These are phyloP conservation scores for Quiscalus mexicanus DNA, from an alignment of 2,113 vertebrate species.

Conservation along the genomic window DNA sequence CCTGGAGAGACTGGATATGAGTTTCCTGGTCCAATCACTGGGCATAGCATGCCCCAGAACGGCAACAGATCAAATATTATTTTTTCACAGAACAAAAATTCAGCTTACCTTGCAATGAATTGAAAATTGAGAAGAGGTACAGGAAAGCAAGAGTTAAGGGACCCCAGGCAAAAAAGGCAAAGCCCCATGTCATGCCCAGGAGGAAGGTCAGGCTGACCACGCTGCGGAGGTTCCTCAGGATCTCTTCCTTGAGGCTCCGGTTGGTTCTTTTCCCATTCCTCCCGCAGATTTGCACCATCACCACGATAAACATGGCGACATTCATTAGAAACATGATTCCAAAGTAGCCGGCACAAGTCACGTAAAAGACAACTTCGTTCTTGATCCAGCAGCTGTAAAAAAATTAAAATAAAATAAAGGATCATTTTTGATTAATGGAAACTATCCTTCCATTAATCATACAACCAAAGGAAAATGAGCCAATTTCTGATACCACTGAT, in stretches of 20 bases:
- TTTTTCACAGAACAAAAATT: neutral
- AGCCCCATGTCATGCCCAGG: conserved; percentile 97
- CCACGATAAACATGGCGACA: conserved; percentile 96
- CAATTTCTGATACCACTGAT: neutral
- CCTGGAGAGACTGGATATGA: neutral
- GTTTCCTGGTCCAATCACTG: neutral
- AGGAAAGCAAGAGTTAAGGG: conserved; percentile 85
- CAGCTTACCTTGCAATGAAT: conserved; percentile 92
- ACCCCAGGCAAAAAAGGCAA: conserved; percentile 96
- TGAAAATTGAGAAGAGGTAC: conserved; percentile 97
- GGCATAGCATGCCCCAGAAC: neutral
- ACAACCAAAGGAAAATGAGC: neutral
- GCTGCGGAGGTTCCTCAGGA: conserved; percentile 90
- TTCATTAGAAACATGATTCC: conserved; percentile 93
- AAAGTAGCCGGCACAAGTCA: conserved; percentile 90
- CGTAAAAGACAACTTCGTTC: conserved; percentile 82
- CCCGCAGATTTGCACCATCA: conserved; percentile 97
- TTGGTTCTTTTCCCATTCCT: conserved; percentile 94
- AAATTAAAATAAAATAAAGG: neutral
- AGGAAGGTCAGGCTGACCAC: conserved; percentile 95
- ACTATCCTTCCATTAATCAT: neutral
- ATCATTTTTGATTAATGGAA: neutral
- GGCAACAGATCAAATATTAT: neutral
- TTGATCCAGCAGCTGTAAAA: conserved; percentile 90
- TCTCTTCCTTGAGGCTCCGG: conserved; percentile 87